phyloP scores from a whole-genome alignment of 2,797 vertebrate genomes.

The Chromobotia macracanthus region DNA sequence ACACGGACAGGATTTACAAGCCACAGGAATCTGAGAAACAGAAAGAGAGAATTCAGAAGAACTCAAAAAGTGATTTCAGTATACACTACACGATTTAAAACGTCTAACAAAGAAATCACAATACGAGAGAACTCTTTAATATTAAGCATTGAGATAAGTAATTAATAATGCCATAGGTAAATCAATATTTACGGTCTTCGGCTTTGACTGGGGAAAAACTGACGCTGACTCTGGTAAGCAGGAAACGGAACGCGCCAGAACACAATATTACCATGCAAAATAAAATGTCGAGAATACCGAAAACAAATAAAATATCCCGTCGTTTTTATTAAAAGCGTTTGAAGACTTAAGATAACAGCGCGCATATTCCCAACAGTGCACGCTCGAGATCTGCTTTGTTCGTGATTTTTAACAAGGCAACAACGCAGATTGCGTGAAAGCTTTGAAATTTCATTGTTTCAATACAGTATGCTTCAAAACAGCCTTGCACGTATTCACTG shows the following conservation, averaged over 20 bases:
- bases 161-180: background rate
- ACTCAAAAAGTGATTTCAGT: background rate
- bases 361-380: background rate
- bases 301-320: background rate
- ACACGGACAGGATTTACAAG: conserved; percentile 96
- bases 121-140: background rate
- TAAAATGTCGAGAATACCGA: too few relatives aligned
- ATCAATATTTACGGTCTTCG: background rate
- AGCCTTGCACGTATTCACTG: background rate
- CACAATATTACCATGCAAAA: conserved; percentile 1
- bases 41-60: conserved; percentile 22
- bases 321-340: background rate
- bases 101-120: background rate
- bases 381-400: background rate
- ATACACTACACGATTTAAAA: background rate
- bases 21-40: conserved; percentile 89
- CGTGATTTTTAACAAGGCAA: background rate
- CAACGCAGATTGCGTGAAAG: conserved; percentile 5
- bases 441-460: conserved; percentile 1
- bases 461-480: background rate
- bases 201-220: background rate
- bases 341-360: background rate
- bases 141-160: background rate
- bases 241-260: conserved; percentile 27
- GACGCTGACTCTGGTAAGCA: conserved; percentile 7